Conservation (phyloP, 2,888 invertebrate species). For the Apoda limacodes region DNA sequence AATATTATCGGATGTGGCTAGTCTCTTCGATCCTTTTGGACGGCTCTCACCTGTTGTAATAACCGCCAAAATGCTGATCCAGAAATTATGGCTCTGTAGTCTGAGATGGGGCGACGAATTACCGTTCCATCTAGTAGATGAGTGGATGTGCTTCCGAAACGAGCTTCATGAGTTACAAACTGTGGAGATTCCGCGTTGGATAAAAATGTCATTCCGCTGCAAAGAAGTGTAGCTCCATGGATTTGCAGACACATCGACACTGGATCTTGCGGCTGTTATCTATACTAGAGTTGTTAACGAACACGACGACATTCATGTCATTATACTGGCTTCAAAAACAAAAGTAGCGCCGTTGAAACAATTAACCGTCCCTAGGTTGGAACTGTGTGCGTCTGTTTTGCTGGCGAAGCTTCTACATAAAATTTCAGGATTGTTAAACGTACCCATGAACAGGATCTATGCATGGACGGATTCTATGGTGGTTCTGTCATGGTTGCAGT, state of each 20-base stretch:
- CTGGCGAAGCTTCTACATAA: conserved; percentile 4
- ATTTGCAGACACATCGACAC: conserved; percentile 17
- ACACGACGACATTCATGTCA: too few species aligned
- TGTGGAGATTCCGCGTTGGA: conserved; percentile 11
- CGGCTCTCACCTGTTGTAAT: conserved; percentile 12
- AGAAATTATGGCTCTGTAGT: conserved; percentile 9
- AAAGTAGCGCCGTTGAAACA: conserved; percentile 12
- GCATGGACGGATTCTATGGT: too few species aligned
- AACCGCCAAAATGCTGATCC: conserved; percentile 10
- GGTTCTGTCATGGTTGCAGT: too few species aligned
- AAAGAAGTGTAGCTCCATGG: conserved; percentile 17
- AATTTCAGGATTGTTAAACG: too few species aligned
- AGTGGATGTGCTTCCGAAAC: conserved; percentile 9
- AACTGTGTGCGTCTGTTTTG: conserved; percentile 13
- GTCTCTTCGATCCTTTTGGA: conserved; percentile 13
- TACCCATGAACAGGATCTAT: too few species aligned
- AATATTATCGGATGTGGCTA: too few species aligned
- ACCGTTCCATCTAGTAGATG: conserved; percentile 1
- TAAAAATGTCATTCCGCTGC: conserved; percentile 2
- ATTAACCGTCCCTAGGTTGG: conserved; percentile 14
- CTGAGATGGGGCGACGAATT: conserved; percentile 10
- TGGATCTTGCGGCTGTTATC: conserved; percentile 17
- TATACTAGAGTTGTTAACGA: conserved; percentile 12
- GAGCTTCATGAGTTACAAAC: conserved; percentile 4
- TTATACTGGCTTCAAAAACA: conserved; percentile 7